Percentiles rank a stretch among this genome's conserved stretches.
These are phyloP conservation scores for Helicoverpa armigera DNA, from an alignment of 1,140 invertebrate genomes.

Conservation along the genomic window DNA sequence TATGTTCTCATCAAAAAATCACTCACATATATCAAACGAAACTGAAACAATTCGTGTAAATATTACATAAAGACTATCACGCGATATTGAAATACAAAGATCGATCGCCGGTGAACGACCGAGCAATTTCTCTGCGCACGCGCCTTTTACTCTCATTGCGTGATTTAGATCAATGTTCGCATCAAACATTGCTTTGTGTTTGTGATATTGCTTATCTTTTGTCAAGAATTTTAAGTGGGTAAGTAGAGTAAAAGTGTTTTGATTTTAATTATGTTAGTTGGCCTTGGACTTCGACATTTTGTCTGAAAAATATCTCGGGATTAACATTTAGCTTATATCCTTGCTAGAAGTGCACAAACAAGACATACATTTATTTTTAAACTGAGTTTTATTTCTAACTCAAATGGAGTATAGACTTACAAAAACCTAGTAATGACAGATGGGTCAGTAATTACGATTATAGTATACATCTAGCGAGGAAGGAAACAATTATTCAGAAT, in stretches of 20 bases:
- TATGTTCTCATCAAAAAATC: neutral
- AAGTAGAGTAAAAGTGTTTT: neutral
- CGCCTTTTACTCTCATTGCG: conserved; percentile 42
- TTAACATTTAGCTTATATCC: too few species aligned
- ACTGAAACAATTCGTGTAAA: neutral
- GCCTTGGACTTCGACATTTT: too few species aligned
- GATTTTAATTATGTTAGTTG: neutral
- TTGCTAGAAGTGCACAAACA: too few species aligned
- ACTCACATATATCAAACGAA: neutral
- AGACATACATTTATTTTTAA: too few species aligned
- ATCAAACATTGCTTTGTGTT: conserved; percentile 9
- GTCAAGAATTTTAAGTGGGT: neutral
- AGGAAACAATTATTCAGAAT: too few species aligned
- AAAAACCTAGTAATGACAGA: too few species aligned
- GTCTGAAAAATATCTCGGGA: too few species aligned
- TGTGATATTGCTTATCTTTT: neutral
- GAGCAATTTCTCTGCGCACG: conserved; percentile 33
- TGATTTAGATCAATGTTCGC: neutral
- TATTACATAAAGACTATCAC: conserved; percentile 16
- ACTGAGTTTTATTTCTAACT: too few species aligned
- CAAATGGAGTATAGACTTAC: too few species aligned
- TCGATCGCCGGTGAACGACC: conserved; percentile 51
- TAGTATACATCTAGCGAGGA: too few species aligned
- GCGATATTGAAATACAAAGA: conserved; percentile 49
- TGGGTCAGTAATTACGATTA: too few species aligned